Conservation (phyloP, 2,888 invertebrate genomes). For the Drosophila sordidula region DNA sequence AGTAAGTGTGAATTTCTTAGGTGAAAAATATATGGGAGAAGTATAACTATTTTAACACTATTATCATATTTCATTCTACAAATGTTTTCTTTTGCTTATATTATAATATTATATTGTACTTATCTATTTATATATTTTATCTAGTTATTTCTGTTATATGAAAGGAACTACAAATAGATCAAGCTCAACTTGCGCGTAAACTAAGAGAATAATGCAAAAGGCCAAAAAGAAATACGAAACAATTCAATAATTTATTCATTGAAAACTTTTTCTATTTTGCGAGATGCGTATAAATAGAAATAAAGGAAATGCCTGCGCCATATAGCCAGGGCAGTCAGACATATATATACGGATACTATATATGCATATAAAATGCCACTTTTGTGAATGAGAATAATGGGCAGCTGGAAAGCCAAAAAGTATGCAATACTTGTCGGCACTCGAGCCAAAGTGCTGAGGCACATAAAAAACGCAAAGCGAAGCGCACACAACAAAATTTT, state of each 20-base stretch:
- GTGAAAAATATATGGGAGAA: too few species aligned
- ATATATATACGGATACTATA: not conserved
- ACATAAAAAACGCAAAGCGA: slow-evolving; percentile 59
- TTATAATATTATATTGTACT: too few species aligned
- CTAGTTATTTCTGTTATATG: not conserved
- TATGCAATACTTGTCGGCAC: slow-evolving; percentile 60
- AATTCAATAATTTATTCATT: slow-evolving; percentile 38
- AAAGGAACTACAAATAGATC: not conserved
- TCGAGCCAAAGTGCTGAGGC: slow-evolving; percentile 65
- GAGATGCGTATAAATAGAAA: slow-evolving; percentile 8
- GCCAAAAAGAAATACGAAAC: not conserved
- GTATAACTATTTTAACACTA: too few species aligned
- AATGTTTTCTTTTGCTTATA: too few species aligned
- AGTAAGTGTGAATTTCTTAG: not conserved
- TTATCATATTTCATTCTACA: too few species aligned
- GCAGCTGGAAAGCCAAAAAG: slow-evolving; percentile 66
- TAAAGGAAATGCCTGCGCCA: slow-evolving; percentile 16
- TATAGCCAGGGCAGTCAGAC: slow-evolving; percentile 14
- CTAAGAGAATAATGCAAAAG: slow-evolving; percentile 1
- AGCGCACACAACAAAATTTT: slow-evolving; percentile 64
- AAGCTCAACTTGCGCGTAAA: not conserved
- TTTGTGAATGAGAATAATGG: slow-evolving; percentile 35
- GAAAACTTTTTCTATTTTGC: slow-evolving; percentile 16
- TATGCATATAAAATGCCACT: slow-evolving; percentile 23
- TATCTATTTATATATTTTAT: not conserved